Evolutionary conservation across 1,140 invertebrate genomes (phyloP), one percentile per base, ranked within the genome.

Genomic region (Pachypeltis micranthus): DNA sequence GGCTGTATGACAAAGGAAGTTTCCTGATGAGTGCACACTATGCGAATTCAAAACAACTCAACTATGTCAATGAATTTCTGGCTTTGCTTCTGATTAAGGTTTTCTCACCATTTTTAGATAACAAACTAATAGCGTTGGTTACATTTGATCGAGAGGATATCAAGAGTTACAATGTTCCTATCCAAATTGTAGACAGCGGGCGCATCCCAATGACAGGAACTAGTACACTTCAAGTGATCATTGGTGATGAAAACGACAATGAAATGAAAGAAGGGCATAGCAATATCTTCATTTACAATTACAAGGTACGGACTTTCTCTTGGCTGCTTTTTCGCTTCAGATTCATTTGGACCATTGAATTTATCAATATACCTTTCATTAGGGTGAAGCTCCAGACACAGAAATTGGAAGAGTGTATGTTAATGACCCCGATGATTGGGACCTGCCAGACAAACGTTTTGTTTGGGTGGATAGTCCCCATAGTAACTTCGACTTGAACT

Each of bases 171-270:
- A 78, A 83, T 44, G 84, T 95, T 27, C 90, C 90, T 0, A 91
- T 95, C 39, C 79, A 83, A n/a, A 93, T 95, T 54, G 86, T 83
- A 1, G 92, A 95, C 72, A 85, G 81, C 65, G 91, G 91, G 0
- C 76, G 69, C 2, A 88, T 88, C 0, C 72, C 78, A 7, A 74
- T 83, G 74, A 87, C 84, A 0, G 85, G 83, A 0, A 85, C 85
- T 0, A 91, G 88, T 47, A 86, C 83, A 1, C 75, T 94, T 0
- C 85, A 83, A 34, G 84, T 97, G 1, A 85, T 92, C 12, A 94
- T 97, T 64, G 92, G 90, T 1, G 93, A 96, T 74, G 79, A 81
- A 44, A 96, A 96, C 72, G 93, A 96, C 70, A 94, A 94, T 73
- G 72, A 79, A 1, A 95, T 94, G 85, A 75, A 76, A 1, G 78